Percentiles rank a stretch among this genome's conserved stretches.
Evolutionary conservation across 2,888 invertebrate species (phyloP).

Genomic region (Rhagium mordax): DNA sequence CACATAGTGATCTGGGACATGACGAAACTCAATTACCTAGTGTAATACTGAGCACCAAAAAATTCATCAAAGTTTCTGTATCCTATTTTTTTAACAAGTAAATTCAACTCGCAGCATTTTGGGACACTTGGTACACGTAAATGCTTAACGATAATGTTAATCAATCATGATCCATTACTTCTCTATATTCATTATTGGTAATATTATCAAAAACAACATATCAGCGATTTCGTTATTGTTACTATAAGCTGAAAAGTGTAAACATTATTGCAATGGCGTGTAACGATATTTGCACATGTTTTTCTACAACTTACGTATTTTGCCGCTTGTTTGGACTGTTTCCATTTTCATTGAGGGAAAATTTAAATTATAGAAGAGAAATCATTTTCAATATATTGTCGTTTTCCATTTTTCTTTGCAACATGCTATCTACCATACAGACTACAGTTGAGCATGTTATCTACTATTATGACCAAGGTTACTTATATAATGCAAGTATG

Average conservation of each 20-base stretch:
- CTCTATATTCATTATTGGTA: too few relatives aligned
- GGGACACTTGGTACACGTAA: too few relatives aligned
- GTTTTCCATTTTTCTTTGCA: neutral
- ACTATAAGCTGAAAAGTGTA: too few relatives aligned
- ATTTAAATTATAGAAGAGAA: neutral
- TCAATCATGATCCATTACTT: neutral
- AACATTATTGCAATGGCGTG: neutral
- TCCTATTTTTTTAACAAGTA: too few relatives aligned
- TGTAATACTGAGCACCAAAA: too few relatives aligned
- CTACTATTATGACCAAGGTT: neutral
- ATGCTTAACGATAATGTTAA: too few relatives aligned
- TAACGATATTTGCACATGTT: neutral
- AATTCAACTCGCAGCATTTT: too few relatives aligned
- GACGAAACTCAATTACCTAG: too few relatives aligned
- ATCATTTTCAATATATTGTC: neutral
- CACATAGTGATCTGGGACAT: too few relatives aligned
- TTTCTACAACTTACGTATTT: neutral
- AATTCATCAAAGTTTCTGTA: too few relatives aligned
- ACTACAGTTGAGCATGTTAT: neutral
- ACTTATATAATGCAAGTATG: neutral
- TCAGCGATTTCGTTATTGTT: too few relatives aligned
- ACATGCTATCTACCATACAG: neutral
- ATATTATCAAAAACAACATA: neutral
- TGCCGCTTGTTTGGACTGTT: constrained; percentile 8
- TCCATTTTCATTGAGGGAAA: neutral